phyloP scores from a whole-genome alignment of 2,888 invertebrate species.

The Mamestra brassicae region DNA sequence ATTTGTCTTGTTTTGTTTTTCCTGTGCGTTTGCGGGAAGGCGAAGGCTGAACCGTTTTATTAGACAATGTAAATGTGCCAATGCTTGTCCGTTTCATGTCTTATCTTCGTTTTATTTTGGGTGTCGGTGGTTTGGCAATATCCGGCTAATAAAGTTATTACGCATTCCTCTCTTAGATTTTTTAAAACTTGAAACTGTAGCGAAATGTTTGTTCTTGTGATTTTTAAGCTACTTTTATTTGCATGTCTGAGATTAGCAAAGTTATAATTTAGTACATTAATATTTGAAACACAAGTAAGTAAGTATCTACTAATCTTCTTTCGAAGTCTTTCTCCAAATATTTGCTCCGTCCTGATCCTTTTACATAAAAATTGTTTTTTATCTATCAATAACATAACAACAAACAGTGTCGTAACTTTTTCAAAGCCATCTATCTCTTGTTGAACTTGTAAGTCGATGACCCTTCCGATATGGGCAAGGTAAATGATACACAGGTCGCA shows the following conservation, averaged over 20 bases:
- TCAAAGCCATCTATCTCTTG: slow-evolving; percentile 52
- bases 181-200: background rate
- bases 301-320: no score
- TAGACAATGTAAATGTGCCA: slow-evolving; percentile 62
- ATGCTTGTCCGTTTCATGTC: slow-evolving; percentile 59
- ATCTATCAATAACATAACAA: slow-evolving; percentile 29
- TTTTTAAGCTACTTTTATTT: background rate
- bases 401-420: slow-evolving; percentile 39
- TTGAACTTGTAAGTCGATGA: slow-evolving; percentile 70
- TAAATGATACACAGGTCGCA: slow-evolving; percentile 52
- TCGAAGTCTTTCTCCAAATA: background rate
- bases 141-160: slow-evolving; percentile 4
- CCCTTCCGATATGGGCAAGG: slow-evolving; percentile 60
- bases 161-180: accelerated
- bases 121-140: slow-evolving; percentile 7
- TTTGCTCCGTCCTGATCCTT: slow-evolving; percentile 3
- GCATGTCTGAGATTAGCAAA: background rate
- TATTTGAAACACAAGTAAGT: no score
- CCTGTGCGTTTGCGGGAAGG: slow-evolving; percentile 57
- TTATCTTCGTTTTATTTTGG: slow-evolving; percentile 44
- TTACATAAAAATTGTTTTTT: background rate
- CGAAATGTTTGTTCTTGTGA: background rate
- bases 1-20: slow-evolving; percentile 68
- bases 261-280: background rate
- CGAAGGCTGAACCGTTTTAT: slow-evolving; percentile 73